Conservation (phyloP, 2,113 vertebrate species). For the Colaptes auratus region DNA sequence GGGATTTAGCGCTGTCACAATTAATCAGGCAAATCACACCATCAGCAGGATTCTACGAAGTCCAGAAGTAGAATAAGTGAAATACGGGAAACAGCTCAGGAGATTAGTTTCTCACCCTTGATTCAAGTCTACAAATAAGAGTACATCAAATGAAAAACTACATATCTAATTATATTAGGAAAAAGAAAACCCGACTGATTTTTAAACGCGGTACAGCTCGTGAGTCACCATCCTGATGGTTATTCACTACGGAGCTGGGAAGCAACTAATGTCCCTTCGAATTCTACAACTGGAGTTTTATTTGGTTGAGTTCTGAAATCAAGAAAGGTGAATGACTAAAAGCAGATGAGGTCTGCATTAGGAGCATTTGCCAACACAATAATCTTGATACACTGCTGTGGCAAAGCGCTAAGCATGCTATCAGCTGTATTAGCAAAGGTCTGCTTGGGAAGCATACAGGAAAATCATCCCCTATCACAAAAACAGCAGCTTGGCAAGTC, state of each 20-base stretch:
- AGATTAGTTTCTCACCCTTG: conserved; percentile 4
- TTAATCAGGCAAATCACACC: background rate
- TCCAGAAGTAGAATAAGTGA: background rate
- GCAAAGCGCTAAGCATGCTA: conserved; percentile 16
- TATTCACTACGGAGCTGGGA: background rate
- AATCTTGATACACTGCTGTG: background rate
- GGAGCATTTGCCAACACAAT: conserved; percentile 8
- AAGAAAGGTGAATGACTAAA: conserved; percentile 18
- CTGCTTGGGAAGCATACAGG: background rate
- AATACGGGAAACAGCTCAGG: background rate
- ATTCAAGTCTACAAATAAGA: conserved; percentile 25
- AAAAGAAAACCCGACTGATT: conserved; percentile 17
- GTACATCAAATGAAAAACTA: background rate
- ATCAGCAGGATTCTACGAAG: background rate
- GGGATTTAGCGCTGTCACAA: background rate
- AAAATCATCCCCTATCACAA: background rate
- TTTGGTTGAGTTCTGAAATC: conserved; percentile 31
- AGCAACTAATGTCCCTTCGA: background rate
- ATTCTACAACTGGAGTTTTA: background rate
- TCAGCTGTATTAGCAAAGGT: conserved; percentile 7
- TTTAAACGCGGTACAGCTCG: conserved; percentile 43
- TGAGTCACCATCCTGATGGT: conserved; percentile 12
- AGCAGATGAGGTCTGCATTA: conserved; percentile 10
- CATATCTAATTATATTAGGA: conserved; percentile 31
- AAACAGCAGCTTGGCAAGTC: conserved; percentile 18